Percentiles rank a stretch among this genome's conserved stretches.
phyloP scores from a whole-genome alignment of 2,113 vertebrate genomes.

The Nibea albiflora region DNA sequence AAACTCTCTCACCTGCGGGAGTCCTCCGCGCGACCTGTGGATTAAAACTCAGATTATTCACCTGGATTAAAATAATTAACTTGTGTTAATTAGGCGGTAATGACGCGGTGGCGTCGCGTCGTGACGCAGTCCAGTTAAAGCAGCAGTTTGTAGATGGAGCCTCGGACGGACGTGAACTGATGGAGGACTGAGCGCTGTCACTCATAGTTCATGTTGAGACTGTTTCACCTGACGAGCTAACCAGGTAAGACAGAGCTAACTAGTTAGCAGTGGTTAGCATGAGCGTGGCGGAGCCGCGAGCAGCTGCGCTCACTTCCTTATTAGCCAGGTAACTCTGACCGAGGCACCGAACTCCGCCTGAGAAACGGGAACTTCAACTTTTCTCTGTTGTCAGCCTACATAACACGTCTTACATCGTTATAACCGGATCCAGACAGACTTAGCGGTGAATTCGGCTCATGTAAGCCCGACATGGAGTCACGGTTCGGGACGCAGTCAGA shows the following conservation, averaged over 20 bases:
- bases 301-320: constrained; percentile 64
- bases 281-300: not conserved
- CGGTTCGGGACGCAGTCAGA: not conserved
- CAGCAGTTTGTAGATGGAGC: constrained; percentile 38
- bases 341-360: not conserved
- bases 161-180: constrained; percentile 53
- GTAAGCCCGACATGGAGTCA: accelerated
- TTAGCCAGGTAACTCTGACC: constrained; percentile 41
- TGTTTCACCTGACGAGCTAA: constrained; percentile 14
- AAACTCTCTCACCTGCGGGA: constrained; percentile 47
- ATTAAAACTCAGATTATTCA: not conserved
- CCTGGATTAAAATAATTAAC: not conserved
- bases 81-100: too few species aligned
- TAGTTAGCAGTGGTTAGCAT: accelerated
- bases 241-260: constrained; percentile 37
- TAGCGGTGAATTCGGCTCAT: not conserved
- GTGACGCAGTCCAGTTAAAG: constrained; percentile 33
- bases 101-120: constrained; percentile 29
- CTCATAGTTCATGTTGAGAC: constrained; percentile 54
- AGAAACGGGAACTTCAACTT: not conserved
- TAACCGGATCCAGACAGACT: accelerated
- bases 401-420: accelerated
- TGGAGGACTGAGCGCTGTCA: constrained; percentile 45
- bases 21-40: not conserved
- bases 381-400: not conserved